Conservation (phyloP, 2,888 invertebrate species). For the Timandra comae region DNA sequence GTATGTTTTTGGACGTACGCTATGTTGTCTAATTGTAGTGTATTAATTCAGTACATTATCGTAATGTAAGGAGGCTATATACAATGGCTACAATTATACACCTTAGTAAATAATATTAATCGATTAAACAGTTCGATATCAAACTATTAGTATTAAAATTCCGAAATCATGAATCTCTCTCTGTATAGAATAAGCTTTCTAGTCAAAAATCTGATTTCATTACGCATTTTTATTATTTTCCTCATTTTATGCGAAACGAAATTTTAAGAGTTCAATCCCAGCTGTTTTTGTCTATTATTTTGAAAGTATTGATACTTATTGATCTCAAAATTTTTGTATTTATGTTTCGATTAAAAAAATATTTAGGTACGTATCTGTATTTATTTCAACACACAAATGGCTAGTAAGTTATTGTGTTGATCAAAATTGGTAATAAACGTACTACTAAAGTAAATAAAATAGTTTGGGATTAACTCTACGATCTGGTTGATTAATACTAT, state of each 20-base stretch:
- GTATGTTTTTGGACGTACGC: conserved; percentile 7
- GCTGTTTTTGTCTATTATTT: conserved; percentile 3
- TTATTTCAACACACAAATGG: too few species aligned
- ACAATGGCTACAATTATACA: conserved; percentile 43
- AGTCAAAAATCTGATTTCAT: conserved; percentile 71
- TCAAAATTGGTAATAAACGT: too few species aligned
- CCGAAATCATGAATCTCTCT: conserved; percentile 65
- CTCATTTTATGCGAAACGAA: conserved; percentile 8
- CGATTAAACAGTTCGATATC: conserved; percentile 42
- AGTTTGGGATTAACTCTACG: conserved; percentile 5
- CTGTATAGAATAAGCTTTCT: conserved; percentile 73
- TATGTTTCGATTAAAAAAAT: too few species aligned
- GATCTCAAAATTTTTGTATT: conserved; percentile 20
- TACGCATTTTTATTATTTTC: conserved; percentile 37
- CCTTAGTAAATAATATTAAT: conserved; percentile 51
- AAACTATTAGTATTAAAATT: conserved; percentile 64
- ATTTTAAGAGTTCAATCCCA: background rate
- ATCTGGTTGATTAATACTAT: conserved; percentile 17
- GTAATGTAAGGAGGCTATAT: conserved; percentile 65
- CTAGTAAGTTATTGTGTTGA: too few species aligned
- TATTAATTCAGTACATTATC: conserved; percentile 33
- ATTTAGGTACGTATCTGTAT: background rate
- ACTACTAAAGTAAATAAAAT: too few species aligned
- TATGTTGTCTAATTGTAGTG: conserved; percentile 13
- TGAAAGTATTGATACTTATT: conserved; percentile 9